Percentiles rank a stretch among this genome's conserved stretches.
Evolutionary conservation across 2,113 vertebrate species (phyloP).

Genomic region (Tachycineta bicolor): DNA sequence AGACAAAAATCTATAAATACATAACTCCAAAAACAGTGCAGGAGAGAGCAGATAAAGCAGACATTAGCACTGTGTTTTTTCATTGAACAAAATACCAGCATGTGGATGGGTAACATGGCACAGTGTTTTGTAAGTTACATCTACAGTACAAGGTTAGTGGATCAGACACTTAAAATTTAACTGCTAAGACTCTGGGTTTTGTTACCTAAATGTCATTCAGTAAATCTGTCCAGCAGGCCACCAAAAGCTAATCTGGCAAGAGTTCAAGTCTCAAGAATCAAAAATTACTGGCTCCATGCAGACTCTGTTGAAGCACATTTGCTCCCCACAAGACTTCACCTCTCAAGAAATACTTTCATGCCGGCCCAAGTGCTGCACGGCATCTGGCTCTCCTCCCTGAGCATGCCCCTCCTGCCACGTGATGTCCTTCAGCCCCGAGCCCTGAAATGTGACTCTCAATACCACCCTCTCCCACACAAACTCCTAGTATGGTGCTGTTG

Average conservation of each 20-base stretch:
- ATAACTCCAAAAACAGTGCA: not conserved
- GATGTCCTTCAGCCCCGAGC: not conserved
- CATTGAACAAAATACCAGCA: not conserved
- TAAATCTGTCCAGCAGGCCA: not conserved
- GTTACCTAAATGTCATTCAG: not conserved
- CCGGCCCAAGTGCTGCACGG: rapidly evolving
- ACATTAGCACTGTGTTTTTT: not conserved
- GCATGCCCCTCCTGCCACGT: not conserved
- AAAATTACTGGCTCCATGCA: not conserved
- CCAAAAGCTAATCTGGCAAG: not conserved
- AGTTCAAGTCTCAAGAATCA: not conserved
- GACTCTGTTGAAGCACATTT: not conserved
- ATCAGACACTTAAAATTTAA: conserved; percentile 22
- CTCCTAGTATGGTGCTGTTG: not conserved
- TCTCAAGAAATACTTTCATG: not conserved
- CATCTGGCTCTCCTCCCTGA: not conserved
- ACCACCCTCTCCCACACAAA: not conserved
- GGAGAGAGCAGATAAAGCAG: not conserved
- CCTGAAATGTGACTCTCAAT: not conserved
- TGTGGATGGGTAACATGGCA: not conserved
- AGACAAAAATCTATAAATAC: not conserved
- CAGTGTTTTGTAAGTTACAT: not conserved
- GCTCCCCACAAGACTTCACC: not conserved
- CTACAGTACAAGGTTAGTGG: not conserved
- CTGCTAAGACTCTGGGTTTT: not conserved